These are phyloP conservation scores for Amphimedon queenslandica DNA, from an alignment of 37 sponge, comb jelly and placozoan genomes.

Conservation along the genomic window DNA sequence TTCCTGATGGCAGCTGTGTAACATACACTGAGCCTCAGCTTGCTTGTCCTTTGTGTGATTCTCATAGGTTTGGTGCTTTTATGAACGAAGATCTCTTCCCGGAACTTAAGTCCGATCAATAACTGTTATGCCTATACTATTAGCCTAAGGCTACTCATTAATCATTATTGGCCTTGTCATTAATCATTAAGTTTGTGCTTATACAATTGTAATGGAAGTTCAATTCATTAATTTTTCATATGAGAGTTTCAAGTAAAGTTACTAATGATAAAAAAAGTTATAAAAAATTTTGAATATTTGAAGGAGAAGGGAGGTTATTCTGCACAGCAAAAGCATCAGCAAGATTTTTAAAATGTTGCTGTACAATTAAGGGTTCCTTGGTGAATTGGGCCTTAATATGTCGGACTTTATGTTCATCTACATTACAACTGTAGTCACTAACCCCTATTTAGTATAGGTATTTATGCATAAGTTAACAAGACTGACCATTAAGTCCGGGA, in stretches of 20 bases:
- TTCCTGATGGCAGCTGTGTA: slow-evolving; percentile 6
- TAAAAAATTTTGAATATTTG: not conserved
- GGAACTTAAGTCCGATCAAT: not conserved
- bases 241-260: not conserved
- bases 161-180: too few relatives aligned
- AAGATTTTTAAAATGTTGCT: not conserved
- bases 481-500: slow-evolving; percentile 1
- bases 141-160: too few relatives aligned
- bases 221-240: too few relatives aligned
- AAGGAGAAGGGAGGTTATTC: not conserved
- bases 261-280: not conserved
- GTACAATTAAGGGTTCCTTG: too few relatives aligned
- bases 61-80: not conserved
- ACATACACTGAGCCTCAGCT: slow-evolving; percentile 5
- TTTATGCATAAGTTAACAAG: not conserved
- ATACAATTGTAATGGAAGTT: too few relatives aligned
- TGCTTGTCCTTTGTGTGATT: slow-evolving; percentile 11
- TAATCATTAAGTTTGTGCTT: not conserved
- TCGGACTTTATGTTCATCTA: not conserved
- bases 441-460: too few relatives aligned
- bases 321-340: not conserved
- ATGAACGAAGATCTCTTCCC: slow-evolving; percentile 11
- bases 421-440: not conserved
- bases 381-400: too few relatives aligned
- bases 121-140: too few relatives aligned